Evolutionary conservation across 1,140 invertebrate genomes (phyloP).

Genomic region (Pentalonia nigronervosa): DNA sequence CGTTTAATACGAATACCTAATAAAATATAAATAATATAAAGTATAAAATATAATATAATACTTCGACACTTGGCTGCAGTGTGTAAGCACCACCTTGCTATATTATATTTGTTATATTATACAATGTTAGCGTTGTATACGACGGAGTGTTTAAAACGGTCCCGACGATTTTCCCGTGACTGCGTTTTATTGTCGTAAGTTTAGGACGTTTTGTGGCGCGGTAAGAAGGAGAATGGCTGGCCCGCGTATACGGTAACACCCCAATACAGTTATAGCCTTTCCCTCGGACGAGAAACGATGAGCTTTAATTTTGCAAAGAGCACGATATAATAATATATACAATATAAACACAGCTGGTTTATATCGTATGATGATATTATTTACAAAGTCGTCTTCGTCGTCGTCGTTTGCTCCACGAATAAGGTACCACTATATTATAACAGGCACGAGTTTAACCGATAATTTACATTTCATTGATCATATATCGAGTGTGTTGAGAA

Average conservation of each 20-base stretch:
- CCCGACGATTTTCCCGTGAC: not conserved
- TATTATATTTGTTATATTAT: not conserved
- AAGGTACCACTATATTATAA: too few relatives aligned
- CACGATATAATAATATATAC: not conserved
- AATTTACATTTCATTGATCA: too few relatives aligned
- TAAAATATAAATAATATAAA: not conserved
- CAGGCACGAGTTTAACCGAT: too few relatives aligned
- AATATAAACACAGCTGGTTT: not conserved
- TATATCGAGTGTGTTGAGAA: too few relatives aligned
- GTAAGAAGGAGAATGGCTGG: not conserved
- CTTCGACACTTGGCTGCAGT: not conserved
- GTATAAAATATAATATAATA: not conserved
- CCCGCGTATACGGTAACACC: not conserved
- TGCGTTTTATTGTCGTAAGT: slow-evolving; percentile 28
- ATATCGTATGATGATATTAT: not conserved
- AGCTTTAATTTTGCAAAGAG: slow-evolving; percentile 25
- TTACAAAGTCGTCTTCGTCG: not conserved
- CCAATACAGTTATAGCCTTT: not conserved
- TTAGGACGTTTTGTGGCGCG: not conserved
- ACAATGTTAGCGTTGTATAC: not conserved
- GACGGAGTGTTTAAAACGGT: not conserved
- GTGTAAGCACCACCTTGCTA: not conserved
- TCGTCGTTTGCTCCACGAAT: not conserved
- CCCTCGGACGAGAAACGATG: not conserved
- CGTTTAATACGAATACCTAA: not conserved